Base-by-base conservation (phyloP, 2,888 invertebrate species). In the Epicampocera succincta region DNA sequence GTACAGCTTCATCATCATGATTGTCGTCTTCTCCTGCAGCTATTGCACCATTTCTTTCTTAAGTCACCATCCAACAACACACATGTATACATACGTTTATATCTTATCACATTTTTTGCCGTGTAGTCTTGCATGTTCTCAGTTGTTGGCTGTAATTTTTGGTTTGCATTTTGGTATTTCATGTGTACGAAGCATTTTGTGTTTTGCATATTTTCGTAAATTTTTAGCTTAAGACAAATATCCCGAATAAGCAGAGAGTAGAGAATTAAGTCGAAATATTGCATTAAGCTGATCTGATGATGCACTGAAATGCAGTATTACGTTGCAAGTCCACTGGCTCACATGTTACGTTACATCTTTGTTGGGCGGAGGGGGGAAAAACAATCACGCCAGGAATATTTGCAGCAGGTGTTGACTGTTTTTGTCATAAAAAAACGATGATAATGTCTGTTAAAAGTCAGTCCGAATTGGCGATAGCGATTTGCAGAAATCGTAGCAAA, bases 361-460 rank as follows among this genome's bases (percentile, higher is more conserved):
- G n/a, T n/a, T n/a, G n/a, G 42, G 1, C 29, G 17, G 15, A 9
- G 33, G 33, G 1, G 9, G 8, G 8, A 33, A 5, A 33, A 8
- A 33, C 13, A 46, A 52, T 8, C 12, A 44, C 54, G n/a, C 33
- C 38, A 33, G 46, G 21, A 46, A 44, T 71, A 52, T 29, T 46
- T 74, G 40, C 38, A 66, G 82, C 82, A 82, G 82, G 82, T 78
- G 78, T 75, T 75, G 82, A 78, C 71, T 75, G 71, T 60, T 71
- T 65, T 52, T 75, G 78, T 82, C 75, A 78, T 75, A 75, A 72
- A 29, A 29, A 71, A 68, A 66, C 78, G 65, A 71, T 56, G 82
- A 82, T 78, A 78, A 78, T 71, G 75, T 78, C 78, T 66, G 74
- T 75, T 74, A 78, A 78, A 78, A 78, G 71, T 78, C 60, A 78